Conservation (phyloP, 1,140 invertebrate species). For the Drosophila neocordata region DNA sequence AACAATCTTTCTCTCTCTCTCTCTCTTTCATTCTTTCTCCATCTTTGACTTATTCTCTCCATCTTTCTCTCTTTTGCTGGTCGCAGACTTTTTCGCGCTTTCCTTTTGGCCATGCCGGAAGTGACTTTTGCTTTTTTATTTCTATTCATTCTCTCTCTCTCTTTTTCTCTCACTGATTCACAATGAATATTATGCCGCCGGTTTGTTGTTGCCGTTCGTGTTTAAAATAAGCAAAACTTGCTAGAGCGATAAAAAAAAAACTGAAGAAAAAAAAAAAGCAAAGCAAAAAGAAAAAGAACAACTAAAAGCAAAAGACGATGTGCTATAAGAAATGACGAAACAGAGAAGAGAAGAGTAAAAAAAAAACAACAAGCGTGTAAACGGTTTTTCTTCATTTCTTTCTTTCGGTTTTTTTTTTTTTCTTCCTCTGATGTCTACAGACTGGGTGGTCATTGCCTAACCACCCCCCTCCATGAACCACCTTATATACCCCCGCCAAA, state of each 20-base stretch:
- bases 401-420: constrained; percentile 25
- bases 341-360: constrained; percentile 41
- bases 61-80: neutral
- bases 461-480: neutral
- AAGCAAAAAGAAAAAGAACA: constrained; percentile 34
- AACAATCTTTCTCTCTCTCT: constrained; percentile 3
- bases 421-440: constrained; percentile 62
- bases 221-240: constrained; percentile 78
- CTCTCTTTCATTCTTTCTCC: neutral
- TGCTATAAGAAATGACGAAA: constrained; percentile 65
- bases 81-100: constrained; percentile 75
- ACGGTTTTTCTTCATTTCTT: constrained; percentile 65
- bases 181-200: constrained; percentile 76
- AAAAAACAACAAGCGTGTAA: constrained; percentile 58
- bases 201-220: constrained; percentile 61
- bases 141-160: constrained; percentile 30
- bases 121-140: constrained; percentile 77
- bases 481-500: neutral
- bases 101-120: constrained; percentile 69
- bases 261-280: constrained; percentile 40
- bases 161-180: constrained; percentile 6
- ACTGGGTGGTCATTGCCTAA: constrained; percentile 56
- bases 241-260: constrained; percentile 71
- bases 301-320: constrained; percentile 41
- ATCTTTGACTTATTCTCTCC: constrained; percentile 14